These are phyloP conservation scores for Taeniopygia guttata DNA, from an alignment of 2,797 vertebrate genomes.

Conservation along the genomic window DNA sequence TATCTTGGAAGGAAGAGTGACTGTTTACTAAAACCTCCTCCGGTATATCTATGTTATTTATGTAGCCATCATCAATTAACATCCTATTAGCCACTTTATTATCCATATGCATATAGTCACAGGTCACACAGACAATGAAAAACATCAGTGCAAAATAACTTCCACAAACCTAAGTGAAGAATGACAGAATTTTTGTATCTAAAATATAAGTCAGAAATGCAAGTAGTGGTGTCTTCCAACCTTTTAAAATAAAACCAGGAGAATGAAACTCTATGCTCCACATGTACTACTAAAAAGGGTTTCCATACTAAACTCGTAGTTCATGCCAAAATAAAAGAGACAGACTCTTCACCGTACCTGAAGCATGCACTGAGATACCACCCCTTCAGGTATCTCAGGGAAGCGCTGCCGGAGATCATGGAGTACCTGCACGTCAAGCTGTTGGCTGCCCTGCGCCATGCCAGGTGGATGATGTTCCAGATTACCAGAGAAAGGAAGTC, in stretches of 20 bases:
- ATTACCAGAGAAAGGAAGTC: constrained; percentile 75
- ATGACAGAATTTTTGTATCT: not conserved
- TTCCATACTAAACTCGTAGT: not conserved
- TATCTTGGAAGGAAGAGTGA: not conserved
- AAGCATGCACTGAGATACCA: constrained; percentile 97
- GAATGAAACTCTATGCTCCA: not conserved
- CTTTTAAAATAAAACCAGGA: not conserved
- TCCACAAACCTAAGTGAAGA: not conserved
- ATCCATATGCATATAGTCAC: not conserved
- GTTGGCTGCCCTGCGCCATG: constrained; percentile 94
- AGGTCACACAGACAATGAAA: not conserved
- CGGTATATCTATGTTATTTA: not conserved
- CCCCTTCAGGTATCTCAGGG: constrained; percentile 95
- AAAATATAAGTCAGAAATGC: not conserved
- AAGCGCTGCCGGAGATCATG: constrained; percentile 97
- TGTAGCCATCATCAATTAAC: not conserved
- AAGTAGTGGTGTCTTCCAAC: not conserved
- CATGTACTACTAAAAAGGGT: not conserved
- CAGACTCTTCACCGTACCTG: constrained; percentile 79
- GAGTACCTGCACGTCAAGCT: constrained; percentile 92
- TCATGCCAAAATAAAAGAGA: not conserved
- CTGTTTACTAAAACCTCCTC: not conserved
- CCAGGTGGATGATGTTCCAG: constrained; percentile 75
- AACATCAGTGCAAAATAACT: rapidly evolving
- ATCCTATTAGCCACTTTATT: not conserved